phyloP scores from a whole-genome alignment of 2,888 invertebrate genomes.

The Drosophila mulleri region DNA sequence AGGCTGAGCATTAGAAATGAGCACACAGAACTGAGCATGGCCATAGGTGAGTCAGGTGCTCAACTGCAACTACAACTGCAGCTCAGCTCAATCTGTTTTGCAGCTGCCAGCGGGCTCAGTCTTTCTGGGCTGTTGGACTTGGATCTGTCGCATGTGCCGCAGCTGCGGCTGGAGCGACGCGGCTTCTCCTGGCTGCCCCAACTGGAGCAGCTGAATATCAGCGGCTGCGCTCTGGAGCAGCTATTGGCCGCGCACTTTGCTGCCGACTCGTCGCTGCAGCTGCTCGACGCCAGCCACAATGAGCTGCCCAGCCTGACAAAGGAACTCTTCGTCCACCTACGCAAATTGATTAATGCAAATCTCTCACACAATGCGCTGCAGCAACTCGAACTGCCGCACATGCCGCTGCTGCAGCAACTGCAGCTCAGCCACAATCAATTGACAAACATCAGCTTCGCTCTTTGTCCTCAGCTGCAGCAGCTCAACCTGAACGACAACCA shows the following conservation, averaged over 20 bases:
- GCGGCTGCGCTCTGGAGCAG: constrained; percentile 60
- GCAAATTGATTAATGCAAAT: constrained; percentile 71
- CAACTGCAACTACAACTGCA: neutral
- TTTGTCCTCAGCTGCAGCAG: constrained; percentile 60
- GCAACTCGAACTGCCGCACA: constrained; percentile 59
- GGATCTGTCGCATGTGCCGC: constrained; percentile 75
- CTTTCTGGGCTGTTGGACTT: constrained; percentile 54
- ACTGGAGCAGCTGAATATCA: constrained; percentile 78
- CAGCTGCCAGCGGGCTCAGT: constrained; percentile 34
- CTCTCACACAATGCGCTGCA: constrained; percentile 77
- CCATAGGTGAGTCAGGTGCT: constrained; percentile 25
- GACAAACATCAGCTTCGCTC: constrained; percentile 63
- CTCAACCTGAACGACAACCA: constrained; percentile 76
- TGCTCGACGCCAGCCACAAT: constrained; percentile 82
- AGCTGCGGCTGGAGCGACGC: constrained; percentile 56
- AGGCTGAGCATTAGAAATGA: constrained; percentile 59
- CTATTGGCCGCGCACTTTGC: constrained; percentile 68
- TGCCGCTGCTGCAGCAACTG: constrained; percentile 65
- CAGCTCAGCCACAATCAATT: constrained; percentile 78
- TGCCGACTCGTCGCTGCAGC: constrained; percentile 54
- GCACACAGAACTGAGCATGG: constrained; percentile 42
- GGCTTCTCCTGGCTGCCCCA: constrained; percentile 73
- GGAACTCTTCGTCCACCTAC: constrained; percentile 60
- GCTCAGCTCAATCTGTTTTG: neutral
- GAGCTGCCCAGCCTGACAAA: constrained; percentile 59